Conservation (phyloP, 2,113 vertebrate genomes). For the Ovibos moschatus region DNA sequence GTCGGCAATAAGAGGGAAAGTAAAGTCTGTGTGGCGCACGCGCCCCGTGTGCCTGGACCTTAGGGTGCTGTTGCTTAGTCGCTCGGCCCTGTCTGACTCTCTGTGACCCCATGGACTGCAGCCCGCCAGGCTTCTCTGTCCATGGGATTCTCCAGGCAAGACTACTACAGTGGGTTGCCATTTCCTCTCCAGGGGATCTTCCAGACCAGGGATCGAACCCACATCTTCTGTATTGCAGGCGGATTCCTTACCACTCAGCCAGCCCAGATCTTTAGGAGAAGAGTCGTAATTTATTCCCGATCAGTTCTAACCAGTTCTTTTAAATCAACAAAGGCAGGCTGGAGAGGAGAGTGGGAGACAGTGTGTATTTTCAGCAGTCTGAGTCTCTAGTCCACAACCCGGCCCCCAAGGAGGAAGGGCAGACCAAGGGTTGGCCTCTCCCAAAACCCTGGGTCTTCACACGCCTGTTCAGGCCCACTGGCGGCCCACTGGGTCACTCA, state of each 20-base stretch:
- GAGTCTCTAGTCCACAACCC: background rate
- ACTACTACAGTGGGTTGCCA: background rate
- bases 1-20: background rate
- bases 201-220: background rate
- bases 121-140: background rate
- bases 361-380: background rate
- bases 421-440: background rate
- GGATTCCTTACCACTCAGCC: background rate
- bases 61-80: background rate
- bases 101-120: background rate
- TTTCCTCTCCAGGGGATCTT: background rate
- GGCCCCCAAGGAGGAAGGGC: rapidly evolving
- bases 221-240: background rate
- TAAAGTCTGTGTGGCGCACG: background rate
- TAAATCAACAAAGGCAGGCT: background rate
- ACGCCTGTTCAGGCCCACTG: background rate
- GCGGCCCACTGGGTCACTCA: background rate
- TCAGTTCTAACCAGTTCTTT: background rate
- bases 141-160: background rate
- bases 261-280: background rate
- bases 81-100: background rate
- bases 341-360: background rate
- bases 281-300: background rate
- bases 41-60: background rate
- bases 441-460: background rate